phyloP scores from a whole-genome alignment of 2,888 invertebrate species.

The Himalopsyche tibetana region DNA sequence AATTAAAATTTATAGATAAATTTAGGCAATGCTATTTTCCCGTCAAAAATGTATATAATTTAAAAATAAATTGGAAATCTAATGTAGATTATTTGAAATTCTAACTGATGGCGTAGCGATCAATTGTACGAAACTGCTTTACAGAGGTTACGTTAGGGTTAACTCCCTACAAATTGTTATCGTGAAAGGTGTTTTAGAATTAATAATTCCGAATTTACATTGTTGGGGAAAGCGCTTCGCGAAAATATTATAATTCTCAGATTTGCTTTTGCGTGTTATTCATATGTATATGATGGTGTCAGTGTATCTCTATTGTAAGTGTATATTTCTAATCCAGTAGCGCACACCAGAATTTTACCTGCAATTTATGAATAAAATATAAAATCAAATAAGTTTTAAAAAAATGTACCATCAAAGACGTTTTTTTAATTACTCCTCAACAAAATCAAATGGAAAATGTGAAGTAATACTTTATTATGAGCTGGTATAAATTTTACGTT shows the following conservation, averaged over 20 bases:
- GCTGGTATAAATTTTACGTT: too few relatives aligned
- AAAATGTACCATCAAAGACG: too few relatives aligned
- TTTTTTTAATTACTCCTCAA: too few relatives aligned
- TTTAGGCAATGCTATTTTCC: too few relatives aligned
- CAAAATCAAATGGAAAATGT: too few relatives aligned
- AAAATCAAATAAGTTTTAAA: too few relatives aligned
- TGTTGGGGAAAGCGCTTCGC: conserved; percentile 43
- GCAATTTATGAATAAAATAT: too few relatives aligned
- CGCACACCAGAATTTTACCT: neutral
- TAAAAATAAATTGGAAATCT: too few relatives aligned
- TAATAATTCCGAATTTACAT: conserved; percentile 57
- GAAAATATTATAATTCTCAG: conserved; percentile 50
- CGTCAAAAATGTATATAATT: too few relatives aligned
- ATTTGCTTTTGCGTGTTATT: conserved; percentile 32
- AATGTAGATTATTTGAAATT: too few relatives aligned
- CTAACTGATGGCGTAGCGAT: neutral
- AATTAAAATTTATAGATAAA: too few relatives aligned
- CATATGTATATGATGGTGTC: conserved; percentile 1
- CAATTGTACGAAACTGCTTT: neutral
- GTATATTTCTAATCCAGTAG: conserved; percentile 5
- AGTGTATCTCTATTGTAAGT: neutral
- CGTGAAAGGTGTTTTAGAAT: conserved; percentile 54
- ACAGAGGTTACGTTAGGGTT: neutral
- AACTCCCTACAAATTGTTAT: conserved; percentile 53
- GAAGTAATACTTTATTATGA: too few relatives aligned